phyloP scores from a whole-genome alignment of 2,888 invertebrate species.

The Poecilobothrus nobilitatus region DNA sequence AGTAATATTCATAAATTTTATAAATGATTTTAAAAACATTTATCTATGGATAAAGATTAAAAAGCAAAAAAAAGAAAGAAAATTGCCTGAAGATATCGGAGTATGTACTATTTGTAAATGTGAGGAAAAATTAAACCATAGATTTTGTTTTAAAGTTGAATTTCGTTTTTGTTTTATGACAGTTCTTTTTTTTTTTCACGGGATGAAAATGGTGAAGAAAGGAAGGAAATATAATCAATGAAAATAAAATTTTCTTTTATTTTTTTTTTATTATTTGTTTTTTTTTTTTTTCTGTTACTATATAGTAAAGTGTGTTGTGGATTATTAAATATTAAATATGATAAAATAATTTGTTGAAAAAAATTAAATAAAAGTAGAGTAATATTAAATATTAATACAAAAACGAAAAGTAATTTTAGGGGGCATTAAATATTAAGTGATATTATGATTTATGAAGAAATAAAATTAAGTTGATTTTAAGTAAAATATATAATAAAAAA shows the following conservation, averaged over 20 bases:
- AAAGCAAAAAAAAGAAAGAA: no score
- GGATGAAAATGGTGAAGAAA: no score
- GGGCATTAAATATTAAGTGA: neutral
- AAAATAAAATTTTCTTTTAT: neutral
- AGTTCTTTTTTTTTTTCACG: no score
- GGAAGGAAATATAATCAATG: neutral
- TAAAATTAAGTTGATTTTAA: neutral
- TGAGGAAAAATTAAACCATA: no score
- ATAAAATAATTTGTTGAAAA: neutral
- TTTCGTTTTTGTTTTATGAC: no score
- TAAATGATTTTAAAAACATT: no score
- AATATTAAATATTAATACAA: neutral
- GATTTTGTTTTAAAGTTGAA: no score
- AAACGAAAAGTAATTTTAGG: neutral
- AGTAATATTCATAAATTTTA: no score
- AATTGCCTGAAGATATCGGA: no score
- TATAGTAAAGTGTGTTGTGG: neutral
- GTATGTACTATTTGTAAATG: no score
- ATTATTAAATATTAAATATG: constrained; percentile 4
- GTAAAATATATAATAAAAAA: no score
- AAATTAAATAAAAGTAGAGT: neutral
- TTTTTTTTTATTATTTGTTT: neutral
- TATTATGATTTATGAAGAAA: constrained; percentile 1
- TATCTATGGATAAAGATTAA: no score
- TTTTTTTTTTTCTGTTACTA: neutral